Conservation (phyloP, 2,888 invertebrate species). For the Bombylius major region DNA sequence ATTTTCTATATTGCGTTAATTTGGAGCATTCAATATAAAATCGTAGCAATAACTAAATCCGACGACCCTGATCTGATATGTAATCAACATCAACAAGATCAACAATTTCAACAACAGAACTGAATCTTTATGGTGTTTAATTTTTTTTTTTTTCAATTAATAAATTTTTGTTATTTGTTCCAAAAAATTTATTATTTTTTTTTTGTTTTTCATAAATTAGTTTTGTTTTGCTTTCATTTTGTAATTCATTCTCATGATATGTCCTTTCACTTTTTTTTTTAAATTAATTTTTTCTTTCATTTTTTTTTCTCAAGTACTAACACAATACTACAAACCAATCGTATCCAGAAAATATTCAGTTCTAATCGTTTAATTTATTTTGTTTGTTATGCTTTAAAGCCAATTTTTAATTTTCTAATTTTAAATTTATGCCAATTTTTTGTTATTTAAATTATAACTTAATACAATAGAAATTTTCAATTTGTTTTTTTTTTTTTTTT, state of each 20-base stretch:
- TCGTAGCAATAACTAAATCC: slow-evolving; percentile 13
- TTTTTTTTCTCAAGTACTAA: too few species aligned
- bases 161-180: too few species aligned
- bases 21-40: slow-evolving; percentile 4
- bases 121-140: slow-evolving; percentile 15
- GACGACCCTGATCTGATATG: slow-evolving; percentile 19
- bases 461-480: background rate
- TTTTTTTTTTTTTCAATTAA: slow-evolving; percentile 6
- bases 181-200: background rate
- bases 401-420: background rate
- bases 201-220: background rate
- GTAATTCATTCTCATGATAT: too few species aligned
- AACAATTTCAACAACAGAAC: slow-evolving; percentile 23
- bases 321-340: background rate
- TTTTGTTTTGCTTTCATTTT: background rate
- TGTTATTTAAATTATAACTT: slow-evolving; percentile 2
- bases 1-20: slow-evolving; percentile 1
- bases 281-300: too few species aligned
- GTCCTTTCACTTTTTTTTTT: too few species aligned
- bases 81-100: slow-evolving; percentile 21
- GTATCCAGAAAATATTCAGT: slow-evolving; percentile 9
- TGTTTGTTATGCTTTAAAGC: background rate
- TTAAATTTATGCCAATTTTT: background rate
- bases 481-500: background rate
- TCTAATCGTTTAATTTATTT: slow-evolving; percentile 10